These are phyloP conservation scores for Zhengitettix transpicula DNA, from an alignment of 2,888 invertebrate species.

Conservation along the genomic window DNA sequence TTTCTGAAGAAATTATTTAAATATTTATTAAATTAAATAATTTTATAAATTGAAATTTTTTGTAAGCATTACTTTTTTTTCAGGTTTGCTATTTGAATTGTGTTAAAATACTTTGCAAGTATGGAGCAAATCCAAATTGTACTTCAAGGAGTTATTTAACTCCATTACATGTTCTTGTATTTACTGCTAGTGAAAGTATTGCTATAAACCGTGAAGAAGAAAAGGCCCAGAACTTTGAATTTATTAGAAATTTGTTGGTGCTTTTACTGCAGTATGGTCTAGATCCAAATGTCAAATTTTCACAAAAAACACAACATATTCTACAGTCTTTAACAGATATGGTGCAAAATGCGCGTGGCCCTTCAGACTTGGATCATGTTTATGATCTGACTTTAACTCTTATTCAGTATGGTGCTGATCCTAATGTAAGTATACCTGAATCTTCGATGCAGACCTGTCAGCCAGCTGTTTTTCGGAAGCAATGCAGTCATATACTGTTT, in stretches of 20 bases:
- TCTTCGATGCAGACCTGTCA: conserved; percentile 26
- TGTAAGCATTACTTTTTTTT: conserved; percentile 13
- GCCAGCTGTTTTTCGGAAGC: conserved; percentile 34
- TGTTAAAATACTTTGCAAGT: conserved; percentile 46
- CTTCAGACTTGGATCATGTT: conserved; percentile 48
- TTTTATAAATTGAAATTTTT: too few species aligned
- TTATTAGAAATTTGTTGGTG: conserved; percentile 48
- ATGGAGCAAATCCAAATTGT: conserved; percentile 59
- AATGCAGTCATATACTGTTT: conserved; percentile 44
- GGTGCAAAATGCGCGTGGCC: conserved; percentile 45
- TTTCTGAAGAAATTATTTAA: too few species aligned
- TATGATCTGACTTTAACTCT: conserved; percentile 51
- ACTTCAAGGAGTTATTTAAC: conserved; percentile 48
- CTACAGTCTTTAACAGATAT: conserved; percentile 51
- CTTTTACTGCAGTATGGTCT: conserved; percentile 48
- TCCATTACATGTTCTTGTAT: conserved; percentile 50
- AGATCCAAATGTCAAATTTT: conserved; percentile 42
- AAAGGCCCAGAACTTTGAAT: conserved; percentile 48
- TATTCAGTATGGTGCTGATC: conserved; percentile 58
- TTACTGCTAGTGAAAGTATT: conserved; percentile 53
- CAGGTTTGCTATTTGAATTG: conserved; percentile 55
- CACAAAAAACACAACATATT: conserved; percentile 47
- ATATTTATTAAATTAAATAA: too few species aligned
- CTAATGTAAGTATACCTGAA: conserved; percentile 40
- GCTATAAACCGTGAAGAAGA: conserved; percentile 47